phyloP scores from a whole-genome alignment of 2,797 vertebrate genomes.

The Notamacropus eugenii region DNA sequence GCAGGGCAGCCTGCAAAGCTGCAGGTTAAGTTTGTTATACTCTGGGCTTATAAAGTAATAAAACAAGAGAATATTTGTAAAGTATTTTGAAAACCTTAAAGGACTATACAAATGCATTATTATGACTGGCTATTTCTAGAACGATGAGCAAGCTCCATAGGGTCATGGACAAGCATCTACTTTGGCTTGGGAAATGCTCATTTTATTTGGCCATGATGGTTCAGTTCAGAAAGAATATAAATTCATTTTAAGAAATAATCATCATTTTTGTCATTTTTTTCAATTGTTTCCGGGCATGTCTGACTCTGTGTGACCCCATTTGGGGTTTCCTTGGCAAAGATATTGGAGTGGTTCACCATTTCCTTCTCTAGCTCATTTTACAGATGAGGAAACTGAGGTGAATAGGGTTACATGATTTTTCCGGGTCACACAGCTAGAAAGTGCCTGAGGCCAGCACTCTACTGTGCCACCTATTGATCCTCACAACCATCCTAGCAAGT shows the following conservation, averaged over 20 bases:
- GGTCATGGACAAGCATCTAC: not conserved
- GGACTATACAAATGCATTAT: no score
- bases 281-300: not conserved
- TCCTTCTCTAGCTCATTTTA: not conserved
- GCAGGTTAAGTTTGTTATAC: fast-evolving
- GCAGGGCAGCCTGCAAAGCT: not conserved
- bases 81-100: not conserved
- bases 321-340: not conserved
- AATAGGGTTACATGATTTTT: not conserved
- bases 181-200: not conserved
- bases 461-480: not conserved
- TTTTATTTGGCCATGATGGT: no score
- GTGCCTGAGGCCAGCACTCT: not conserved
- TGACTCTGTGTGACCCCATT: not conserved
- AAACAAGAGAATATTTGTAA: not conserved
- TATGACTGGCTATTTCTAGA: not conserved
- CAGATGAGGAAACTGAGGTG: not conserved
- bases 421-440: not conserved
- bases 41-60: not conserved
- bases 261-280: no score
- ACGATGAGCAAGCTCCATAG: fast-evolving
- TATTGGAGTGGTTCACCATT: fast-evolving
- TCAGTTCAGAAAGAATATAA: not conserved
- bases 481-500: not conserved
- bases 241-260: not conserved